Base-by-base conservation (phyloP, 2,888 invertebrate genomes). In the Seira musarum region DNA sequence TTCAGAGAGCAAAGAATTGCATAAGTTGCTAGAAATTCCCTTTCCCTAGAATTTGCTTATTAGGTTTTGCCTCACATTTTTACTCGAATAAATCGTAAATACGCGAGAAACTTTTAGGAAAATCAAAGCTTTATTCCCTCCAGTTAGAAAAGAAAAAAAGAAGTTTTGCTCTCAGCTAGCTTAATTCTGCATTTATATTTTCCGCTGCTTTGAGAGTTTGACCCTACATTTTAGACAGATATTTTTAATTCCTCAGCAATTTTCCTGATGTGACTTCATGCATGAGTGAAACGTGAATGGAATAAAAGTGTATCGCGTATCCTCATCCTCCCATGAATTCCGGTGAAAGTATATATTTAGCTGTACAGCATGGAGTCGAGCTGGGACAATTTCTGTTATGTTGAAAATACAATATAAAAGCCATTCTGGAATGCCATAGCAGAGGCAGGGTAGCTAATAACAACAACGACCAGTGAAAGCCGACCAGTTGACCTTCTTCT, bases 221-320 rank as follows among this genome's bases (percentile, higher is more conserved):
- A 74, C 74, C 74, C 57, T 22, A 66, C 57, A 57, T 57, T n/a
- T 57, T 57, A 40, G 13, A 57, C 57, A 40, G 40, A 13, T 13
- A 40, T 40, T 57, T 57, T 57, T 57, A 57, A 57, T 57, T 57
- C 57, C 57, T n/a, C 17, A n/a, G 57, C 57, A 57, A 57, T 10
- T n/a, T 57, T 57, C 57, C 57, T n/a, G 57, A 15, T 15, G 17
- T 57, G n/a, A 57, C 57, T 69, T 77, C 57, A 77, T 71, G 71
- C 77, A 77, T 71, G 71, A 77, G 70, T 71, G 60, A 70, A 77
- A 65, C 71, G 57, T 66, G 71, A 77, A 71, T 70, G 70, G 71
- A 77, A 76, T 76, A 60, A 77, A 71, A 70, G 57, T 57, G 57
- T 57, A 57, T 57, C 57, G 6, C n/a, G 17, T n/a, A 57, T 57